Base-by-base conservation (phyloP, 2,797 vertebrate genomes). In the Tangara arthus region DNA sequence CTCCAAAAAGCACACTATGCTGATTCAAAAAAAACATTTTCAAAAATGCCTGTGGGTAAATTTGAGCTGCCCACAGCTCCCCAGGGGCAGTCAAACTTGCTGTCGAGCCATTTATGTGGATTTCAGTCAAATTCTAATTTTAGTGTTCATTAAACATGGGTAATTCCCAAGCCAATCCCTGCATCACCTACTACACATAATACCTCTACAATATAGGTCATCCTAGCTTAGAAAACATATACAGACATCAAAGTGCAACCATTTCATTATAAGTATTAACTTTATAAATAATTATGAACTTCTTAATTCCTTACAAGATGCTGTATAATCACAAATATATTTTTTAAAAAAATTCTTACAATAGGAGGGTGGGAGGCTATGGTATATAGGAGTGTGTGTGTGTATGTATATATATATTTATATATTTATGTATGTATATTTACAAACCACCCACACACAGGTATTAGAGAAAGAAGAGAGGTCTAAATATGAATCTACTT, bases 81-180 rank as follows among this genome's bases (percentile, higher is more conserved):
- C 98, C 96, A 98, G 98, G 98, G 98, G 98, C 98, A 98, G 97
- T 94, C 91, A n/a, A 98, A 98, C 97, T 98, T 98, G 98, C 98
- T 98, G 97, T 97, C 63, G 96, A 98, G 98, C 97, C 98, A 97
- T 98, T 98, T 98, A 98, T 98, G 98, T 98, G 98, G 98, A 98
- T 98, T 98, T 98, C 98, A 98, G 98, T 98, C 98, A 98, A 98
- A 98, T 98, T 98, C 98, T 98, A 98, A 98, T 98, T 98, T 98
- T 98, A 98, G 98, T 98, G 98, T 98, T 98, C 98, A 98, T 98
- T 98, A 98, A 98, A 98, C 97, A 97, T 95, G 97, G 97, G 97
- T 98, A 98, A 98, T 98, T 98, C 98, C 98, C 98, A 96, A 98
- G 98, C 94, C 97, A 82, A 97, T 94, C 96, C 95, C 95, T 76